Evolutionary conservation across 2,888 invertebrate genomes (phyloP), one percentile per base, ranked within the genome.

Genomic region (Trissoscelio sp.): DNA sequence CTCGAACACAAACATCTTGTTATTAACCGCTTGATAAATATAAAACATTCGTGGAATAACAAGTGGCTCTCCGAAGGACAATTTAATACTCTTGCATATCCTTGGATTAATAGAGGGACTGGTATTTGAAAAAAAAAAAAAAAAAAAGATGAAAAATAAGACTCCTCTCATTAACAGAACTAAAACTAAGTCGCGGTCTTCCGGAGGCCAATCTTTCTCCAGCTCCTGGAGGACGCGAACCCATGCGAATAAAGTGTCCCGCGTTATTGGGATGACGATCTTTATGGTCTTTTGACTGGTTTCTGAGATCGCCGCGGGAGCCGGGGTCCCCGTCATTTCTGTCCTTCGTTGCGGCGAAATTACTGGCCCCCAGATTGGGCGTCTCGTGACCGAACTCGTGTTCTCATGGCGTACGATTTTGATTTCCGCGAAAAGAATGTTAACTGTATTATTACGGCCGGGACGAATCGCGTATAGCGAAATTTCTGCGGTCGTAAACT

Each of bases 271-370:
- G 22, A 28, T 18, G 58, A 73, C 39, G 60, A 16, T 37, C 24
- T 24, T 55, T 28, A 31, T 20, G 34, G 44, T n/a, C n/a, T n/a
- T n/a, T n/a, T n/a, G n/a, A n/a, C n/a, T n/a, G n/a, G n/a, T n/a
- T n/a, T n/a, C n/a, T n/a, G n/a, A n/a, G n/a, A n/a, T n/a, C n/a
- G n/a, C n/a, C n/a, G n/a, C n/a, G n/a, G n/a, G n/a, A n/a, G n/a
- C n/a, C n/a, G n/a, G n/a, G n/a, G n/a, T n/a, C n/a, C n/a, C 18
- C 12, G 22, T 7, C 58, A 39, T 72, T 60, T 72, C 51, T 62
- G 75, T 75, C 53, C 18, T 66, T 57, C 39, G 48, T 39, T n/a
- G n/a, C 75, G 66, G 20, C 58, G 14, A 75, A 67, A 58, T 77
- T 44, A 77, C 58, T 66, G 66, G 31, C 31, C 48, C 57, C 42